A percentile compares a stretch with the other conserved stretches of the same genome.
These are phyloP conservation scores for Papilio elwesi DNA, from an alignment of 2,888 invertebrate genomes.

Conservation along the genomic window DNA sequence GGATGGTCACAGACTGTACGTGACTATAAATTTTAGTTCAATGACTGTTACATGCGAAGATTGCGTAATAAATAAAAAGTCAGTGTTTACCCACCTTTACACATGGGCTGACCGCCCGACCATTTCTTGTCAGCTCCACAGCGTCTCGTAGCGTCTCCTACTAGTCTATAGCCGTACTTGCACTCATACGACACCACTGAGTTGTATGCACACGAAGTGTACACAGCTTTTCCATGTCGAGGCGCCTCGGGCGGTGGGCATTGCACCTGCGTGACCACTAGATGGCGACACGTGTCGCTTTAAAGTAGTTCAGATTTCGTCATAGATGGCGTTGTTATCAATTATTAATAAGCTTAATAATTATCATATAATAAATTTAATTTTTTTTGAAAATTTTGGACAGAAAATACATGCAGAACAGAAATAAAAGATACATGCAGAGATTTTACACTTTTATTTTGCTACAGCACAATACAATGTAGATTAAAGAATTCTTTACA, in stretches of 20 bases:
- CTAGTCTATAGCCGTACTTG: constrained; percentile 95
- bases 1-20: no score
- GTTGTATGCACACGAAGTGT: constrained; percentile 96
- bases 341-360: constrained; percentile 37
- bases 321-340: constrained; percentile 60
- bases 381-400: constrained; percentile 8
- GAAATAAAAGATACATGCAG: constrained; percentile 52
- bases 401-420: constrained; percentile 56
- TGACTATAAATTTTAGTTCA: no score
- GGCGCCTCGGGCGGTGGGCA: constrained; percentile 97
- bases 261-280: constrained; percentile 95
- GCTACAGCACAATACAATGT: constrained; percentile 74
- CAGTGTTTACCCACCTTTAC: constrained; percentile 89
- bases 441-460: constrained; percentile 70
- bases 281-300: constrained; percentile 79
- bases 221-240: constrained; percentile 95
- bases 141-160: constrained; percentile 94
- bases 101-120: constrained; percentile 95
- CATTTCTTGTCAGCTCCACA: constrained; percentile 98
- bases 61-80: not conserved
- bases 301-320: constrained; percentile 58
- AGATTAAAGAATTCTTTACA: constrained; percentile 71
- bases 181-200: constrained; percentile 98
- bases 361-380: not conserved
- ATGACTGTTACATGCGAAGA: no score